Base-by-base conservation (phyloP, 1,140 invertebrate species). In the Plodia interpunctella region DNA sequence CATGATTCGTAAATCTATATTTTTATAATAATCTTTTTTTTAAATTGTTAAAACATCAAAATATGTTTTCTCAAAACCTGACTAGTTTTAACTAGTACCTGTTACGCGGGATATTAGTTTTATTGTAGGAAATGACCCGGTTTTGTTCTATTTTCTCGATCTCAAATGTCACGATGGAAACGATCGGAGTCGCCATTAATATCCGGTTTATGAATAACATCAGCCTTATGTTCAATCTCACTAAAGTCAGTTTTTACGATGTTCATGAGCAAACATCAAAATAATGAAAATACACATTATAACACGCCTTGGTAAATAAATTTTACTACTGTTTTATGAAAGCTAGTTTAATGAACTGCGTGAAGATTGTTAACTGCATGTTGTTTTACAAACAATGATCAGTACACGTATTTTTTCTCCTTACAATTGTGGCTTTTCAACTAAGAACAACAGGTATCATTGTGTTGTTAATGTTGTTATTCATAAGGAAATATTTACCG, bases 361-460 rank as follows among this genome's bases (percentile, higher is more conserved):
- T 5, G 38, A 44, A 44, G 38, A 44, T 44, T 44, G 38, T 15
- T 44, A 44, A 44, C 38, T 44, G 38, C 38, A 44, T 44, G 38
- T n/a, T 44, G 38, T 44, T 44, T 44, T 15, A 44, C 38, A 44
- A 44, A 44, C 38, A 44, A 44, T 44, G 38, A 44, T 44, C 38
- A 44, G 38, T 44, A 44, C 38, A 44, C 13, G 38, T 35, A 5
- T 44, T 44, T 44, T 44, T 44, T 44, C 15, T 44, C 5, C 38
- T 44, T 44, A 15, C 3, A 44, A 44, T 44, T 44, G 38, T 44
- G 15, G 9, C 38, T 44, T 44, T 44, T 44, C 38, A 17, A 44
- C 38, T 17, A 15, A 44, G 38, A 44, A 44, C 38, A 44, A 44
- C 38, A 15, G n/a, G 38, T 44, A 44, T 44, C 13, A 44, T 44